Percentiles rank a stretch among this genome's conserved stretches.
Evolutionary conservation across 2,888 invertebrate genomes (phyloP).

Genomic region (Eulithis prunata): DNA sequence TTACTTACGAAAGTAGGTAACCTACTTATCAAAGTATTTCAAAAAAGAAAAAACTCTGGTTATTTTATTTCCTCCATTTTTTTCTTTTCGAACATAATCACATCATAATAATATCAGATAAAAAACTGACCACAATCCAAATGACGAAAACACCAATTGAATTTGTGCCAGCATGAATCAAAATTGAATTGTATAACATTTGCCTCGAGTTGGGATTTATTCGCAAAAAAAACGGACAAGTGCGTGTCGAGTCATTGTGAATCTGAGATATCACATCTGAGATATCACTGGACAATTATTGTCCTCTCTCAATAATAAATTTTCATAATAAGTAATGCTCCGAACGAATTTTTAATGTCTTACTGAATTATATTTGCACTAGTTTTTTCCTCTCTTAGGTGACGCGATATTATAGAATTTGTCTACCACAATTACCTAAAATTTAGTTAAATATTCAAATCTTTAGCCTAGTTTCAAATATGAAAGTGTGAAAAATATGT

Average conservation of each 20-base stretch:
- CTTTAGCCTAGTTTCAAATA: neutral
- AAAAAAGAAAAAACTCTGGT: neutral
- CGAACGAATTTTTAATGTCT: too few relatives aligned
- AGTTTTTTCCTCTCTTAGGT: too few relatives aligned
- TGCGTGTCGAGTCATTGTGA: neutral
- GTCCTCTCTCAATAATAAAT: too few relatives aligned
- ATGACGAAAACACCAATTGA: constrained; percentile 35
- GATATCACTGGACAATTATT: too few relatives aligned
- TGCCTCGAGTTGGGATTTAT: constrained; percentile 59
- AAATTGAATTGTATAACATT: constrained; percentile 63
- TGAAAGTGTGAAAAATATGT: neutral
- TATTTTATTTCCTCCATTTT: neutral
- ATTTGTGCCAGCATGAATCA: constrained; percentile 30
- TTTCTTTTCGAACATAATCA: constrained; percentile 13
- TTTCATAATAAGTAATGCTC: too few relatives aligned
- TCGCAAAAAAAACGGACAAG: constrained; percentile 37
- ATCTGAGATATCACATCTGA: neutral
- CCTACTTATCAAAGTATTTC: neutral
- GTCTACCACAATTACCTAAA: too few relatives aligned
- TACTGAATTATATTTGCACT: neutral
- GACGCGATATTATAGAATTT: too few relatives aligned
- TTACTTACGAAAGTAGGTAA: too few relatives aligned
- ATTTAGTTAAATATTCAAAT: too few relatives aligned
- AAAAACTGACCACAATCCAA: constrained; percentile 36
- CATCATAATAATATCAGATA: constrained; percentile 10